phyloP scores from a whole-genome alignment of 2,888 invertebrate species.

The Lypha dubia region DNA sequence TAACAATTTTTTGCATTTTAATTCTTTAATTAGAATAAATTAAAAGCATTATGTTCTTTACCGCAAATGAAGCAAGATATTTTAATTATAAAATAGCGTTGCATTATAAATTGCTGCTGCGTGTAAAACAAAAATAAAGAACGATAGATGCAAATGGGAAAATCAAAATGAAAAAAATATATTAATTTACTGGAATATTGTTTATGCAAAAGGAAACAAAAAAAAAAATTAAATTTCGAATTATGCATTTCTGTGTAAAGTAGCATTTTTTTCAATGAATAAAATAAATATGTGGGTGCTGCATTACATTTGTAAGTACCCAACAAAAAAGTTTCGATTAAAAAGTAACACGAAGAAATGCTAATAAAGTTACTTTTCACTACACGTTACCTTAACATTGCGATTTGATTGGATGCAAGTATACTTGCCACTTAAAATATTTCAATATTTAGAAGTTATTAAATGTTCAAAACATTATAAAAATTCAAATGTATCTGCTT shows the following conservation, averaged over 20 bases:
- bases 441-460: no score
- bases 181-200: slow-evolving; percentile 37
- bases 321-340: no score
- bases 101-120: slow-evolving; percentile 9
- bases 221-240: not conserved
- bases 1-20: slow-evolving; percentile 48
- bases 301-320: no score
- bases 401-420: no score
- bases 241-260: not conserved
- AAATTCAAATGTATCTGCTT: no score
- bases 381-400: no score
- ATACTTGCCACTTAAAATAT: no score
- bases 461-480: no score
- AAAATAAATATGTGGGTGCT: no score
- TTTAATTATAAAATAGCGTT: slow-evolving; percentile 60
- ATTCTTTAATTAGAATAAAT: slow-evolving; percentile 65
- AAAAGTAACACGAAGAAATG: no score
- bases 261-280: not conserved
- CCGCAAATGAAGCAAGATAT: slow-evolving; percentile 33
- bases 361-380: no score
- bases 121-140: not conserved
- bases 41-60: slow-evolving; percentile 43
- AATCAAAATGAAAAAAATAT: slow-evolving; percentile 1
- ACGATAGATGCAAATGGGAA: no score
- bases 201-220: slow-evolving; percentile 3